These are phyloP conservation scores for Drosophila auraria DNA, from an alignment of 1,140 invertebrate genomes.

Conservation along the genomic window DNA sequence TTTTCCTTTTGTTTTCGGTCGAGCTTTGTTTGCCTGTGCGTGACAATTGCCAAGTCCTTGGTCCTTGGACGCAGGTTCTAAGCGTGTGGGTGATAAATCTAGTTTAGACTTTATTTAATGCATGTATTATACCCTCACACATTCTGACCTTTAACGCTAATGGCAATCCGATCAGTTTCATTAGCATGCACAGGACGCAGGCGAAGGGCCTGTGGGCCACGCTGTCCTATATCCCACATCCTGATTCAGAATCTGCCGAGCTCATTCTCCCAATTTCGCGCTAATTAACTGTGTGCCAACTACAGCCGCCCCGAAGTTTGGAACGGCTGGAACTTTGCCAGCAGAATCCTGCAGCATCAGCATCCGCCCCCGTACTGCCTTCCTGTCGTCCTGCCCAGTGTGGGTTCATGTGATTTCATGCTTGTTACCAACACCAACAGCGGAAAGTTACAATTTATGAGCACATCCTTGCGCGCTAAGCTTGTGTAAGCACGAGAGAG, in stretches of 20 bases:
- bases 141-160: slow-evolving; percentile 65
- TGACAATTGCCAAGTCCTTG: slow-evolving; percentile 62
- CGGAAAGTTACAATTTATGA: slow-evolving; percentile 78
- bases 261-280: slow-evolving; percentile 72
- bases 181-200: slow-evolving; percentile 66
- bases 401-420: slow-evolving; percentile 76
- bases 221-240: not conserved
- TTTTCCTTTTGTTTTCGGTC: slow-evolving; percentile 4
- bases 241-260: slow-evolving; percentile 30
- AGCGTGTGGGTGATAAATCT: slow-evolving; percentile 65
- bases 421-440: slow-evolving; percentile 73
- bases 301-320: slow-evolving; percentile 50
- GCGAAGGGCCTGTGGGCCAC: not conserved
- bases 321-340: slow-evolving; percentile 72
- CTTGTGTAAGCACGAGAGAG: slow-evolving; percentile 64
- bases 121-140: slow-evolving; percentile 58
- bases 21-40: slow-evolving; percentile 59
- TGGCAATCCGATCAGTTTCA: slow-evolving; percentile 77
- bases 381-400: slow-evolving; percentile 2
- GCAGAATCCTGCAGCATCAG: slow-evolving; percentile 13
- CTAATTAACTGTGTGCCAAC: slow-evolving; percentile 82
- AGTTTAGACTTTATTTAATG: slow-evolving; percentile 64
- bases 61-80: slow-evolving; percentile 1
- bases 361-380: not conserved
- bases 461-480: slow-evolving; percentile 71